Evolutionary conservation across 2,888 invertebrate genomes (phyloP), one percentile per base, ranked within the genome.

Genomic region (Drepana falcataria): DNA sequence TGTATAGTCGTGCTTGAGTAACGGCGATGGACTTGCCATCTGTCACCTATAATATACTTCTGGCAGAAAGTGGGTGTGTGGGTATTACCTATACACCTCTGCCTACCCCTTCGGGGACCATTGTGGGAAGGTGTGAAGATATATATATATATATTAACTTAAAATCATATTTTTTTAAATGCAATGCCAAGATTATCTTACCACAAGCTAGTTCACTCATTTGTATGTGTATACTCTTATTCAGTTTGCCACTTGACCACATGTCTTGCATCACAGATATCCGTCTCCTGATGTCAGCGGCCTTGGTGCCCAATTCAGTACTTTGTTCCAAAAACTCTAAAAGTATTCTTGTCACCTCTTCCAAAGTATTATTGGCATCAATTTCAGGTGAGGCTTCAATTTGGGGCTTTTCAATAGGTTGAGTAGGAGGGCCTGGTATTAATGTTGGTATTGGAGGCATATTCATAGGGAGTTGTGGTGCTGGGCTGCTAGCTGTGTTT

Each of bases 201-300:
- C 94, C 93, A 84, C 81, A 69, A n/a, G 92, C 91, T 59, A 94
- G 77, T 53, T 91, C 81, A 57, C 82, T 81, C 81, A 93, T 83
- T 66, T 85, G 87, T 44, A 77, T 57, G 60, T 92, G 89, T 61
- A 94, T 81, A 58, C 68, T 77, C 47, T 71, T 69, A 63, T 90
- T 91, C 48, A 94, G 73, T 80, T 93, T 93, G 44, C 91, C 90
- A 67, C 83, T 91, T 3, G 64, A 63, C 93, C 94, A 94, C 91
- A 92, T 92, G 9, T 84, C 83, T 68, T 92, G 92, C 92, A 94
- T 92, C 2, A 87, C 71, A 55, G 76, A 79, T 61, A 94, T 77
- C 73, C 93, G 87, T 66, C 88, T 92, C 66, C 76, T 87, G 35
- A 94, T 91, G 66, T 93, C 93, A 64, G 87, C 88, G 35, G 83